Evolutionary conservation across 2,888 invertebrate species (phyloP), one percentile per base, ranked within the genome.

Genomic region (Nemapogon koenigi): DNA sequence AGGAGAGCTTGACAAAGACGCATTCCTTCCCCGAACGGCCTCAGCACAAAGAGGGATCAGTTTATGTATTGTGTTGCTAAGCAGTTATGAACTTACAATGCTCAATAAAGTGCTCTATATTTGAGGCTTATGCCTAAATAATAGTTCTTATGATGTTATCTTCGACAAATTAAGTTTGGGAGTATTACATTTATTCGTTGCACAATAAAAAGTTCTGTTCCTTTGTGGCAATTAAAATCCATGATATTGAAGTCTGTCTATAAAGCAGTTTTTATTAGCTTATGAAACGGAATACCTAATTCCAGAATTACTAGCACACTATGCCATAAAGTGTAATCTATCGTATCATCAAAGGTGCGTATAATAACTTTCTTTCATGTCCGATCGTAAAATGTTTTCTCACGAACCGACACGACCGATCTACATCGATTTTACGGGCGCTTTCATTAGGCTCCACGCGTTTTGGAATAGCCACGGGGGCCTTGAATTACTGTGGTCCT

Each of bases 21-120:
- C 67, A 71, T 72, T 70, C 70, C 69, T 59, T 60, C 59, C 55
- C 53, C 52, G 54, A 54, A 57, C 54, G 51, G 44, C 46, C 48
- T 46, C 39, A 40, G 31, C 47, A 53, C 52, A 57, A 55, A 58
- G 49, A 27, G 54, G 49, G 47, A 49, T 46, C 46, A 51, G 48
- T 32, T 38, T 35, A 19, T n/a, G 18, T 18, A 19, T 19, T 19
- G 18, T 33, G 18, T 33, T 33, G 19, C 16, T 11, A n/a, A 31
- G 31, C 16, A 16, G 2, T 14, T 31, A 16, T 31, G 16, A 31
- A 22, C 6, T 7, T 22, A 22, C 6, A 22, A 10, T 22, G 22
- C 22, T 6, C 22, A 22, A 10, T 6, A 7, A 22, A 22, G 22
- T 22, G 6, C 10, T 7, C 22, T 7, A 22, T 7, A 22, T 22